These are phyloP conservation scores for Diplodus sargus DNA, from an alignment of 2,797 vertebrate genomes.

Conservation along the genomic window DNA sequence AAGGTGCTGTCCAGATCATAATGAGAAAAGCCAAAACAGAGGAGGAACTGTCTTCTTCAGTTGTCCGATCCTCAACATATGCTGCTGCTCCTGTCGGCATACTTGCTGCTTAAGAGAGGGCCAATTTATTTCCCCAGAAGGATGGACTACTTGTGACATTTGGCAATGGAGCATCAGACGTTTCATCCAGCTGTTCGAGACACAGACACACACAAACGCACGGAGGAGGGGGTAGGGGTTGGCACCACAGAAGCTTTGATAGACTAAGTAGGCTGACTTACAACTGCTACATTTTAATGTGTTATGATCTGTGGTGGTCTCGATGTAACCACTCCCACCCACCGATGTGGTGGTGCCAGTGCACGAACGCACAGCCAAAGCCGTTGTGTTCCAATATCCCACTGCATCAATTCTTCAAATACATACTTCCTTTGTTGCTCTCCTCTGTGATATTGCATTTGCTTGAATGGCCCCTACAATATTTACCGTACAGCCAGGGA, in stretches of 20 bases:
- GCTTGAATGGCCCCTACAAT: conserved; percentile 52
- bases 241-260: conserved; percentile 43
- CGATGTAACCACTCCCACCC: conserved; percentile 30
- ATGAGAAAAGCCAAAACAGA: conserved; percentile 75
- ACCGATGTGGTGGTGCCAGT: not conserved
- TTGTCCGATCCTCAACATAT: conserved; percentile 74
- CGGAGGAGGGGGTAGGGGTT: conserved; percentile 18
- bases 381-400: conserved; percentile 34
- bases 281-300: conserved; percentile 53
- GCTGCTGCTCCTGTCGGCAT: conserved; percentile 70
- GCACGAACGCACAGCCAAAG: conserved; percentile 31
- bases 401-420: conserved; percentile 54
- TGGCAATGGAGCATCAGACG: conserved; percentile 72
- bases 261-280: conserved; percentile 54
- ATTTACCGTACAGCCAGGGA: conserved; percentile 67
- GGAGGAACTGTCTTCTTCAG: conserved; percentile 70
- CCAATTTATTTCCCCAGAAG: conserved; percentile 82
- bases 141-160: conserved; percentile 82
- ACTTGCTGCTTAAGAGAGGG: conserved; percentile 74
- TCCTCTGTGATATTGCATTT: conserved; percentile 54
- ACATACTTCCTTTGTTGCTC: conserved; percentile 27
- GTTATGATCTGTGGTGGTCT: conserved; percentile 47
- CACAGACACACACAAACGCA: conserved; percentile 36
- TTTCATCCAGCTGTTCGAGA: conserved; percentile 78
- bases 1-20: conserved; percentile 72